Evolutionary conservation across 2,888 invertebrate genomes (phyloP), one percentile per base, ranked within the genome.

Genomic region (Megaustenia siamemsis): DNA sequence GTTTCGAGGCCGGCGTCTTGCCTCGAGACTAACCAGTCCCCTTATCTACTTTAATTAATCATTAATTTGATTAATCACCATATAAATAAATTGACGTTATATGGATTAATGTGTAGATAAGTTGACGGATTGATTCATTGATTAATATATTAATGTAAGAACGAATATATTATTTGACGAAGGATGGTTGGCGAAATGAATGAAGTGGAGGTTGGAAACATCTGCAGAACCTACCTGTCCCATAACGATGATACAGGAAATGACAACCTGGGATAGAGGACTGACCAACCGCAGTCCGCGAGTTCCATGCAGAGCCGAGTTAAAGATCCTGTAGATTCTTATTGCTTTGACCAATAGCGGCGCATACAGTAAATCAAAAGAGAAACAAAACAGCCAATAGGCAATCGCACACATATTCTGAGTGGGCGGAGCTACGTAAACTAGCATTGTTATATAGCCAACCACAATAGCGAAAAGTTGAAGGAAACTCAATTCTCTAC

Each of bases 401-500:
- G 71, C 80, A 32, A 84, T 56, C n/a, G 56, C 60, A 71, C 89
- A 89, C 2, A n/a, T 78, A 4, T 18, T 24, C 18, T 82, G 49
- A 5, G 63, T 85, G 0, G 92, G 92, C n/a, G 86, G 88, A 24
- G 89, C 78, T 3, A 91, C 60, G 76, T 92, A 86, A 15, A 84
- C 66, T n/a, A 90, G 84, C 8, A 90, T 86, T 12, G 90, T 88
- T 0, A 90, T 40, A 83, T 89, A 92, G 68, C 90, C 90, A 24
- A 90, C 60, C 28, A 87, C 71, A 32, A 91, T 87, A 15, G 91
- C 92, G 12, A 85, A 78, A 32, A 92, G 86, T 87, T 92, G 90
- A 32, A 92, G 85, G 82, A 89, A 90, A 60, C 89, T 89, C 63
- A 92, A 88, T 60, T 91, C 92, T 38, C 90, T 85, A 60, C 90